Evolutionary conservation across 2,113 vertebrate species (phyloP).

Genomic region (Murina feae): DNA sequence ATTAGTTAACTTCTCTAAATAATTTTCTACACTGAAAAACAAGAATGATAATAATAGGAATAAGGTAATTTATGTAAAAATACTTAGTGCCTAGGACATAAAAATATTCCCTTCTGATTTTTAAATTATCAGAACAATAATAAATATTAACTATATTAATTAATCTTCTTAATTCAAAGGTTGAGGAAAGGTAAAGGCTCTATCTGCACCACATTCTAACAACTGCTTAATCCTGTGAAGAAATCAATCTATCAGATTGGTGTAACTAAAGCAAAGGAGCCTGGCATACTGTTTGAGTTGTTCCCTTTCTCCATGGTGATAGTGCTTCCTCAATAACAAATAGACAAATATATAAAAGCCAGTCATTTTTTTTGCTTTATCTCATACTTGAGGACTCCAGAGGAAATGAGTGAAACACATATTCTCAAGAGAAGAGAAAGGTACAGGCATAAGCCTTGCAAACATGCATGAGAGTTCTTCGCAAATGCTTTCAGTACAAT

Average conservation of each 20-base stretch:
- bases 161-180: conserved; percentile 26
- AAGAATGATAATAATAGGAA: conserved; percentile 15
- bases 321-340: conserved; percentile 27
- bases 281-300: neutral
- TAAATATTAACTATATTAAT: conserved; percentile 30
- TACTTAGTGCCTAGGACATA: neutral
- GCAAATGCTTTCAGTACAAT: neutral
- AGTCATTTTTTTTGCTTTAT: conserved; percentile 19
- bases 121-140: conserved; percentile 18
- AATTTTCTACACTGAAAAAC: conserved; percentile 33
- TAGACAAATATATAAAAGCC: neutral
- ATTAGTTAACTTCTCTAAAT: conserved; percentile 43
- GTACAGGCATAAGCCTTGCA: neutral
- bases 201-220: neutral
- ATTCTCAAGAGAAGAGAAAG: neutral
- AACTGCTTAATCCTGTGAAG: neutral
- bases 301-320: conserved; percentile 9
- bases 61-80: conserved; percentile 32
- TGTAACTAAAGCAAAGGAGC: neutral
- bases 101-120: neutral
- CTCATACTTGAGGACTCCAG: neutral
- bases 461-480: neutral
- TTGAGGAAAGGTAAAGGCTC: neutral
- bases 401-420: conserved; percentile 6
- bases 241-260: neutral